A percentile compares a stretch with the other conserved stretches of the same genome.
Conservation (phyloP, 2,113 vertebrate species). For the Chaetodon trifascialis region DNA sequence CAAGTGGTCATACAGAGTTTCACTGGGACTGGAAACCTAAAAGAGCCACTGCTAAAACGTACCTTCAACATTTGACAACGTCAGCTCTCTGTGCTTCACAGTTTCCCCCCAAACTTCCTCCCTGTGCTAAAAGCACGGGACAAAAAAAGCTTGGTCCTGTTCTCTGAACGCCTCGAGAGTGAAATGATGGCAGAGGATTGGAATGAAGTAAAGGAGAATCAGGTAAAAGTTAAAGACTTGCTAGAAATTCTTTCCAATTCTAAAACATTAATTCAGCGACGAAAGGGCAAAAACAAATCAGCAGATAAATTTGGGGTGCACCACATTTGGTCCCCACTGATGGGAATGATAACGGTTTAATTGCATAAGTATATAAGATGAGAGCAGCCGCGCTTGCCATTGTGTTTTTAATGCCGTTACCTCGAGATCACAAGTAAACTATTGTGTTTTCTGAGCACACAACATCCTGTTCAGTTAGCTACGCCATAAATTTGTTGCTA, state of each 20-base stretch:
- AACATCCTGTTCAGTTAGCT: too few relatives aligned
- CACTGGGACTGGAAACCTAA: not conserved
- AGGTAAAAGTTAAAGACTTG: not conserved
- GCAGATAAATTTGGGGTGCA: conserved; percentile 2
- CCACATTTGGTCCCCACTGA: conserved; percentile 41
- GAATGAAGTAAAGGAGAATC: conserved; percentile 51
- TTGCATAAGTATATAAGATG: not conserved
- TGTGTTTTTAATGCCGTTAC: too few relatives aligned
- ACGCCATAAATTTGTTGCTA: too few relatives aligned
- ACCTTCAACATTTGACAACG: not conserved
- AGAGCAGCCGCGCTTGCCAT: too few relatives aligned
- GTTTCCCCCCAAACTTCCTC: conserved; percentile 15
- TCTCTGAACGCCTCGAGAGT: not conserved
- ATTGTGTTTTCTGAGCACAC: too few relatives aligned
- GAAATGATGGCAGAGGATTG: conserved; percentile 9
- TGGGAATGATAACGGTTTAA: conserved; percentile 49
- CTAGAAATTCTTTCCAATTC: conserved; percentile 20
- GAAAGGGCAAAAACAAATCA: conserved; percentile 24
- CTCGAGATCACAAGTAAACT: too few relatives aligned
- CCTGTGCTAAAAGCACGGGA: conserved; percentile 13
- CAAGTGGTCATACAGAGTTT: conserved; percentile 24
- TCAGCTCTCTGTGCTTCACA: conserved; percentile 19
- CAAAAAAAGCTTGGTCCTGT: conserved; percentile 50
- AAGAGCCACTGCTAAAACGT: not conserved
- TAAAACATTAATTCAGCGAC: conserved; percentile 13